Conservation (phyloP, 1,140 invertebrate genomes). For the Sarcophaga peregrina region DNA sequence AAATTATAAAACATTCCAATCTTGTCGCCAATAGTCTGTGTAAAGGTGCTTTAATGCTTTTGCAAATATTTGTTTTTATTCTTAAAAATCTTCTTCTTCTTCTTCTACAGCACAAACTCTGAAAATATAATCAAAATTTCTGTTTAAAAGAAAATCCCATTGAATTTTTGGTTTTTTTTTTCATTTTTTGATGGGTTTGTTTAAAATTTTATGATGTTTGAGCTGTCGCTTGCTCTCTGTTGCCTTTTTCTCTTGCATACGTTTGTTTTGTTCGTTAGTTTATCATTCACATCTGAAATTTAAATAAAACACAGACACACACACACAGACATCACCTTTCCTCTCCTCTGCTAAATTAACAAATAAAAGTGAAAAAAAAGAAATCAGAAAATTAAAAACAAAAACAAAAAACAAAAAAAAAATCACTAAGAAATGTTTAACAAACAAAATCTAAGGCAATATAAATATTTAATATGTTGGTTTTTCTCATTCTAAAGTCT, state of each 20-base stretch:
- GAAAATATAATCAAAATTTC: neutral
- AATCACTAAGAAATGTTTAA: neutral
- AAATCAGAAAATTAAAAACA: neutral
- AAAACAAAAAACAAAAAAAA: neutral
- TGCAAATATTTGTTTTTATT: neutral
- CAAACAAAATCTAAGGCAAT: slow-evolving; percentile 18
- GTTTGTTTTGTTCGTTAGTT: too few species aligned
- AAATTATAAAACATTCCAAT: too few species aligned
- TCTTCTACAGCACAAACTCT: neutral
- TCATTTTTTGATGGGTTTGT: neutral
- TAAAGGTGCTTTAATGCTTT: neutral
- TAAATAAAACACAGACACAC: neutral
- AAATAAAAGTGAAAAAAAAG: neutral
- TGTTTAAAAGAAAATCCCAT: neutral
- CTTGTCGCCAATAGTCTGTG: neutral
- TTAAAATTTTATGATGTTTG: neutral
- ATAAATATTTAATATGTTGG: slow-evolving; percentile 17
- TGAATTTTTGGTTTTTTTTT: neutral
- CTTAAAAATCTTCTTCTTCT: neutral
- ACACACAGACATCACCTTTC: too few species aligned
- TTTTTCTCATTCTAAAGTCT: neutral
- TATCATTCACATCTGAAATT: neutral
- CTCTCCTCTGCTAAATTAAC: slow-evolving; percentile 11
- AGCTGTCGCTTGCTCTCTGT: neutral
- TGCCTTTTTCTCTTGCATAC: neutral